These are phyloP conservation scores for Drosophila nigricruria DNA, from an alignment of 2,888 invertebrate genomes.

Conservation along the genomic window DNA sequence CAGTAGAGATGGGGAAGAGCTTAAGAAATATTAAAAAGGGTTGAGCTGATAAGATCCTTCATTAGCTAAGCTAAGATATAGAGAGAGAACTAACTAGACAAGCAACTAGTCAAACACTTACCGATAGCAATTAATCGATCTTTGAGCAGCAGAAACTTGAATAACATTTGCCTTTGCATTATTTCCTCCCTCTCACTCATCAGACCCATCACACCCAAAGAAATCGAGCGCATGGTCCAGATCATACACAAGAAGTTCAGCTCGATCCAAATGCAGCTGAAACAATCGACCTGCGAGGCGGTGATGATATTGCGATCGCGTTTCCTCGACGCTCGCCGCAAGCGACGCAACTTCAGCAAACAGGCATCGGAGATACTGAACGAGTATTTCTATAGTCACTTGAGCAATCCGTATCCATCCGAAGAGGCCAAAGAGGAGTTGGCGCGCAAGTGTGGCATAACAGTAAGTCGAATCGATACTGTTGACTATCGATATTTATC, in stretches of 20 bases:
- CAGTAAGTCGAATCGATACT: constrained; percentile 87
- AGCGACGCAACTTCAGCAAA: constrained; percentile 99
- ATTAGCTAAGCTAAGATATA: not conserved
- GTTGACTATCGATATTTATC: not conserved
- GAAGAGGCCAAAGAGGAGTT: constrained; percentile 99
- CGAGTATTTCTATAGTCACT: constrained; percentile 99
- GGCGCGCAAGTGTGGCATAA: constrained; percentile 99
- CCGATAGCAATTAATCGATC: constrained; percentile 2
- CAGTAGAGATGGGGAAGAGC: not conserved
- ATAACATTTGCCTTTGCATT: not conserved
- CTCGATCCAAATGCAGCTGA: constrained; percentile 98
- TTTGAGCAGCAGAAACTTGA: not conserved
- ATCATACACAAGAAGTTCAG: constrained; percentile 99
- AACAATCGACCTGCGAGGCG: constrained; percentile 99
- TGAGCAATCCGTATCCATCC: constrained; percentile 99
- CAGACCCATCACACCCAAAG: constrained; percentile 98
- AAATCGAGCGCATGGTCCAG: constrained; percentile 99
- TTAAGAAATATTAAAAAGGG: not conserved
- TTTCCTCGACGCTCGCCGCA: constrained; percentile 92
- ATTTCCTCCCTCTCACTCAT: not conserved
- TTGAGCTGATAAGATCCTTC: no score
- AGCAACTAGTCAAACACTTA: not conserved
- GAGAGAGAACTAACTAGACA: not conserved
- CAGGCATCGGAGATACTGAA: constrained; percentile 99
- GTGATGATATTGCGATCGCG: constrained; percentile 97